Conservation (phyloP, 2,113 vertebrate species). For the Tonatia bakeri region DNA sequence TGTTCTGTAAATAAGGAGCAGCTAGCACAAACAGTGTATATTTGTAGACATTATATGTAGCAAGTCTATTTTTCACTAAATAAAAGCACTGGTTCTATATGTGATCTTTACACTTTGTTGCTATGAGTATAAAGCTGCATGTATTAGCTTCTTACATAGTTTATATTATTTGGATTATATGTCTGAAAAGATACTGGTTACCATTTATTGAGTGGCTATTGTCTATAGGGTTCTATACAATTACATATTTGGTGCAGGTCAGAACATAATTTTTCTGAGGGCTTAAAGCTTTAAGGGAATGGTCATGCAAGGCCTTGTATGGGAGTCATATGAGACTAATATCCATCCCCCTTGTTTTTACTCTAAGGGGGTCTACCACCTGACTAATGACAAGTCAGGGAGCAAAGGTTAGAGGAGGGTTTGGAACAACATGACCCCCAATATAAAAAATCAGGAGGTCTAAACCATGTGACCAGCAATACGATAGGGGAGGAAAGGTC, state of each 20-base stretch:
- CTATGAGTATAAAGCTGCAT: not conserved
- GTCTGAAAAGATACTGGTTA: not conserved
- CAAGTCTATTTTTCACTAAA: constrained; percentile 19
- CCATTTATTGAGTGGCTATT: not conserved
- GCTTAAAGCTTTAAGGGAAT: not conserved
- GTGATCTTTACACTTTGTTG: not conserved
- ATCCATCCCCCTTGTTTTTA: not conserved
- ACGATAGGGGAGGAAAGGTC: not conserved
- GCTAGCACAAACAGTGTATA: not conserved
- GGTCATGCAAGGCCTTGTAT: not conserved
- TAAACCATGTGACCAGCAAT: not conserved
- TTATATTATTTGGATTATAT: not conserved
- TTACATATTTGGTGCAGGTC: not conserved
- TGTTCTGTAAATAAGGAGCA: constrained; percentile 31
- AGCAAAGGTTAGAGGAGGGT: not conserved
- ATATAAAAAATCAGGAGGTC: not conserved
- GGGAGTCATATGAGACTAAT: not conserved
- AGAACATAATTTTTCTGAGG: not conserved
- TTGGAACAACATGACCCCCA: not conserved
- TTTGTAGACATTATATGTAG: not conserved
- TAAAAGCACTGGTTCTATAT: not conserved
- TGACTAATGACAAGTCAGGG: not conserved
- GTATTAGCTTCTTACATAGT: not conserved
- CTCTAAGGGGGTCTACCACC: not conserved
- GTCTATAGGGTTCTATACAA: not conserved